Evolutionary conservation across 2,113 vertebrate species (phyloP), one percentile per base, ranked within the genome.

Genomic region (Eublepharis macularius): DNA sequence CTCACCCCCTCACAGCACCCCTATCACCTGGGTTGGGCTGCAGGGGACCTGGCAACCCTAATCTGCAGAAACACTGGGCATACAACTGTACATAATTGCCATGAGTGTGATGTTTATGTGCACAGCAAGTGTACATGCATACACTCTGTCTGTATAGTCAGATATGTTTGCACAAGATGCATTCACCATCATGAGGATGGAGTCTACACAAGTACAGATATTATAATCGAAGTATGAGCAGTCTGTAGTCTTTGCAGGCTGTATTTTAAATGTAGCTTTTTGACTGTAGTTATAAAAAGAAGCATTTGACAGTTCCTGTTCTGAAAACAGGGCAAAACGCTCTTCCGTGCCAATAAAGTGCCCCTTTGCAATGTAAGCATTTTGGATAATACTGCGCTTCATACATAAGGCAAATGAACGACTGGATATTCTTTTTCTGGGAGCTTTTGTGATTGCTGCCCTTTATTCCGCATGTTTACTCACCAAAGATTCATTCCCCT

Each of bases 341-440:
- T 70, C 54, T 85, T 85, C 45, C 34, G 49, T 29, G 21, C 17
- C 36, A 66, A 36, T 72, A 63, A 73, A 85, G 90, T 93, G 89
- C 91, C 78, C 80, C 78, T 87, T 72, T 88, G 34, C 80, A 87
- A 29, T 83, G 68, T 93, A 92, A 94, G 88, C 73, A 90, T 73
- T 86, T 47, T 87, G 80, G 78, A 92, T 92, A 93, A 90, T 89
- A 87, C 84, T 90, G 88, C 80, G 80, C 91, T 93, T 93, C 91
- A 84, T 93, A 90, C 89, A 88, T 39, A 83, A 85, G 70, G 66
- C 92, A 80, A 88, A 86, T 76, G 92, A 80, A 74, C 76, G 88
- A 91, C 73, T 86, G 45, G 82, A 29, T 78, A 79, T 63, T 51
- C 54, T 85, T 85, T 83, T 90, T 85, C 90, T 84, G 84, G 88